Percentiles rank a stretch among this genome's conserved stretches.
These are phyloP conservation scores for Thymelicus acteon DNA, from an alignment of 2,888 invertebrate genomes.

Conservation along the genomic window DNA sequence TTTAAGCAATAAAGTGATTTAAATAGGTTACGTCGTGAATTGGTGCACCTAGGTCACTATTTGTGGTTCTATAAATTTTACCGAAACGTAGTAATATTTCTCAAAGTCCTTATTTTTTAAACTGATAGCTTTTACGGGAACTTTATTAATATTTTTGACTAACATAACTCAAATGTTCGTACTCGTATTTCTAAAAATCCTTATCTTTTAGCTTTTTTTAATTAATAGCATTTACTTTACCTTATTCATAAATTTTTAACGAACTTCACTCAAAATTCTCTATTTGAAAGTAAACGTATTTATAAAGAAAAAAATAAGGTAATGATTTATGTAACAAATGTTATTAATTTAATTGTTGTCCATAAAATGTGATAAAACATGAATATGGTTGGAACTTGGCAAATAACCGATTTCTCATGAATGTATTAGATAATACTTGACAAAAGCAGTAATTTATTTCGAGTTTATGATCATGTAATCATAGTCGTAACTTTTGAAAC, in stretches of 20 bases:
- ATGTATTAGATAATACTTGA: conserved; percentile 2
- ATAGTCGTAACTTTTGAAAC: conserved; percentile 48
- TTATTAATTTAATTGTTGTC: not conserved
- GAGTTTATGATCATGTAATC: conserved; percentile 65
- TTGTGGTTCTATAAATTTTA: conserved; percentile 3
- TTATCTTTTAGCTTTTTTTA: too few species aligned
- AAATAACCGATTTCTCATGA: not conserved
- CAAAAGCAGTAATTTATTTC: conserved; percentile 57
- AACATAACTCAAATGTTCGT: too few species aligned
- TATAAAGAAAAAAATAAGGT: not conserved
- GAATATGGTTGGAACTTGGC: too few species aligned
- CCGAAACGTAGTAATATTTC: not conserved
- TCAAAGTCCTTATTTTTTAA: too few species aligned
- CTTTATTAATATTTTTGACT: too few species aligned
- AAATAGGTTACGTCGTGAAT: conserved; percentile 57
- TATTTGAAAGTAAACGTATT: too few species aligned
- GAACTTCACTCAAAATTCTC: too few species aligned
- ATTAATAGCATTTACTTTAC: too few species aligned
- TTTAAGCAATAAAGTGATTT: conserved; percentile 62
- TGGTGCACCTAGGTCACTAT: conserved; percentile 25
- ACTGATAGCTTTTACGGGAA: too few species aligned
- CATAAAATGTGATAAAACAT: too few species aligned
- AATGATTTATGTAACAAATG: not conserved
- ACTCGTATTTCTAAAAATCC: not conserved
- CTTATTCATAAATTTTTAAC: too few species aligned